A percentile compares a stretch with the other conserved stretches of the same genome.
These are phyloP conservation scores for Acrocyrtus sp. DNA, from an alignment of 2,888 invertebrate genomes.

Conservation along the genomic window DNA sequence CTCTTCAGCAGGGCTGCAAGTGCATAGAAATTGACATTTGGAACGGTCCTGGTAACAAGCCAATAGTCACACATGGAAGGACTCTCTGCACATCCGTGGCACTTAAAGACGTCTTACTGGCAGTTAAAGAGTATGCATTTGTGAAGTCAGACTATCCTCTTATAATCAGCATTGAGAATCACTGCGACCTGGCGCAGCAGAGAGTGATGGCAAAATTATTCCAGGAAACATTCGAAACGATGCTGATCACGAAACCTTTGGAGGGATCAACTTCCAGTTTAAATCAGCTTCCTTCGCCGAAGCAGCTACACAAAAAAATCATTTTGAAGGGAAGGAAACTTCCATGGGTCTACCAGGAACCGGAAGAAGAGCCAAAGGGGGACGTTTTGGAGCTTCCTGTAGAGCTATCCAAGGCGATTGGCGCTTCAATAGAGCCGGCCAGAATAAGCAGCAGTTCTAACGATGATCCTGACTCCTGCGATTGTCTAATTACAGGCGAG, in stretches of 20 bases:
- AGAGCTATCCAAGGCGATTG: not conserved
- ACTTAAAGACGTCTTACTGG: slow-evolving; percentile 92
- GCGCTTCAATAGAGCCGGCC: no score
- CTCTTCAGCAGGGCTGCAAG: slow-evolving; percentile 90
- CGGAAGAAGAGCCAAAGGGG: not conserved
- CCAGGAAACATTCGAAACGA: slow-evolving; percentile 85
- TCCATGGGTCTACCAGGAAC: not conserved
- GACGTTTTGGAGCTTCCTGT: not conserved
- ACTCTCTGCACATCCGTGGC: slow-evolving; percentile 95
- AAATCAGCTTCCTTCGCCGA: slow-evolving; percentile 80
- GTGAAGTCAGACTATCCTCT: slow-evolving; percentile 85
- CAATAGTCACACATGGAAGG: slow-evolving; percentile 96
- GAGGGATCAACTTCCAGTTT: not conserved
- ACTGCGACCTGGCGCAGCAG: slow-evolving; percentile 89
- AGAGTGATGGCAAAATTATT: slow-evolving; percentile 87
- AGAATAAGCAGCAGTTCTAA: no score
- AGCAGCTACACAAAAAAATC: slow-evolving; percentile 68
- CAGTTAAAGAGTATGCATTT: slow-evolving; percentile 95
- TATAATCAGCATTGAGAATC: slow-evolving; percentile 91
- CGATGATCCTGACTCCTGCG: slow-evolving; percentile 6
- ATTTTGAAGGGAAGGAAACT: slow-evolving; percentile 35
- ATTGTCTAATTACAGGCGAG: slow-evolving; percentile 44
- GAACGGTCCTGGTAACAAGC: slow-evolving; percentile 91
- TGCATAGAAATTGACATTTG: slow-evolving; percentile 97
- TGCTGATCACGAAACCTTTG: slow-evolving; percentile 77